phyloP scores from a whole-genome alignment of 2,113 vertebrate genomes.

The Agapornis roseicollis region DNA sequence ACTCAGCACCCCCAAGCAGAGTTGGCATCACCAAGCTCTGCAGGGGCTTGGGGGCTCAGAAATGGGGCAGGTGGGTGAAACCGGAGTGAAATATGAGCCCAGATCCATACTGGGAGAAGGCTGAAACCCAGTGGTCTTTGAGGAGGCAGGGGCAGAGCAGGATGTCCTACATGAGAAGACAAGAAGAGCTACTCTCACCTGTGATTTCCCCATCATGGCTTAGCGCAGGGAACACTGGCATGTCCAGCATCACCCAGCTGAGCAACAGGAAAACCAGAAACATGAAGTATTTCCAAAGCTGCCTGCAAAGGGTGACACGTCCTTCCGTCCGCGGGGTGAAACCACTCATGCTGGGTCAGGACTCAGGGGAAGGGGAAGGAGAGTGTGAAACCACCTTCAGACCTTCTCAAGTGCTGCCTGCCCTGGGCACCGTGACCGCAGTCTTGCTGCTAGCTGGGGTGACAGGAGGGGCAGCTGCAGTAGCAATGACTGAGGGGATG shows the following conservation, averaged over 20 bases:
- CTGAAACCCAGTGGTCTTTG: neutral
- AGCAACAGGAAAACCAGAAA: slow-evolving; percentile 53
- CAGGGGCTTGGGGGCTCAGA: neutral
- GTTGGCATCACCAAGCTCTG: neutral
- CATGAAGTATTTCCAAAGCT: neutral
- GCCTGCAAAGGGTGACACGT: neutral
- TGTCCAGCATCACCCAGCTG: neutral
- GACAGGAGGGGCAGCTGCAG: neutral
- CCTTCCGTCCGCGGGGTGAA: neutral
- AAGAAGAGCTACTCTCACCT: neutral
- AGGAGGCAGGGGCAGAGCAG: neutral
- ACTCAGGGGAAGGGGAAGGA: neutral
- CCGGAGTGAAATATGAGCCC: accelerated
- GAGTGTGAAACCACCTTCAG: neutral
- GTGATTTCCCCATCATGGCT: neutral
- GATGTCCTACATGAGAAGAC: neutral
- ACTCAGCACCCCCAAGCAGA: neutral
- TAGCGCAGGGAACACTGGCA: accelerated
- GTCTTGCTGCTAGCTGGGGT: neutral
- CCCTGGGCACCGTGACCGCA: accelerated
- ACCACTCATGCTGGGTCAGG: neutral
- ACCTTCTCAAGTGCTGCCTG: neutral
- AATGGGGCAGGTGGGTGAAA: neutral
- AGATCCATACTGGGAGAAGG: neutral
- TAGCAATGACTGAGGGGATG: accelerated